Evolutionary conservation across 2,113 vertebrate species (phyloP).

Genomic region (Limanda limanda): DNA sequence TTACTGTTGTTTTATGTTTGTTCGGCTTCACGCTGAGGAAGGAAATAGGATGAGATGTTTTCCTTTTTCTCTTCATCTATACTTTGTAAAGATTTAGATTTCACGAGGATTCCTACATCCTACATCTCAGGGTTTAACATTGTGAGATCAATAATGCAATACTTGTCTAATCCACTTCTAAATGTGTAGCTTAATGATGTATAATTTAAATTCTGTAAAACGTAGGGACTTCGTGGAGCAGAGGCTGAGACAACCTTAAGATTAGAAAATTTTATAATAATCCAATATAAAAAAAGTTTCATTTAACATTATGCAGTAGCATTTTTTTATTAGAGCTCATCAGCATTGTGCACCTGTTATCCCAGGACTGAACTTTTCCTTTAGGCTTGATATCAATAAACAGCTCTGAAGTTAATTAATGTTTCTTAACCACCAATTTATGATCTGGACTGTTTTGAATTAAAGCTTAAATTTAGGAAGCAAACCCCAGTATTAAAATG

Average conservation of each 20-base stretch:
- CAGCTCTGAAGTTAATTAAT: slow-evolving; percentile 21
- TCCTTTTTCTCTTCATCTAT: slow-evolving; percentile 77
- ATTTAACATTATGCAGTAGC: neutral
- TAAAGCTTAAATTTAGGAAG: too few species aligned
- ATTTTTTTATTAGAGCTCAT: too few species aligned
- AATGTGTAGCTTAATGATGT: too few species aligned
- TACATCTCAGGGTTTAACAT: neutral
- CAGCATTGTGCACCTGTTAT: too few species aligned
- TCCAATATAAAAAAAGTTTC: too few species aligned
- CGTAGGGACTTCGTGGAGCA: neutral
- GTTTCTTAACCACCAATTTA: neutral
- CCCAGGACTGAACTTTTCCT: slow-evolving; percentile 16
- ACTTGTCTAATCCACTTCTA: neutral
- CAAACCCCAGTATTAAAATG: too few species aligned
- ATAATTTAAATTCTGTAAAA: neutral
- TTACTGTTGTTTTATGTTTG: slow-evolving; percentile 75
- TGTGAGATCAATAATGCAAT: neutral
- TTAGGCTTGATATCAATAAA: slow-evolving; percentile 25
- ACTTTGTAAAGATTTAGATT: slow-evolving; percentile 52
- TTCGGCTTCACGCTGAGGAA: slow-evolving; percentile 74
- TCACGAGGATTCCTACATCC: slow-evolving; percentile 45
- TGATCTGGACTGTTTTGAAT: too few species aligned
- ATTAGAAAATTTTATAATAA: too few species aligned
- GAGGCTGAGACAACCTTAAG: too few species aligned
- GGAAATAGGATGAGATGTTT: slow-evolving; percentile 81